Base-by-base conservation (phyloP, 2,113 vertebrate species). In the Periophthalmus modestus region DNA sequence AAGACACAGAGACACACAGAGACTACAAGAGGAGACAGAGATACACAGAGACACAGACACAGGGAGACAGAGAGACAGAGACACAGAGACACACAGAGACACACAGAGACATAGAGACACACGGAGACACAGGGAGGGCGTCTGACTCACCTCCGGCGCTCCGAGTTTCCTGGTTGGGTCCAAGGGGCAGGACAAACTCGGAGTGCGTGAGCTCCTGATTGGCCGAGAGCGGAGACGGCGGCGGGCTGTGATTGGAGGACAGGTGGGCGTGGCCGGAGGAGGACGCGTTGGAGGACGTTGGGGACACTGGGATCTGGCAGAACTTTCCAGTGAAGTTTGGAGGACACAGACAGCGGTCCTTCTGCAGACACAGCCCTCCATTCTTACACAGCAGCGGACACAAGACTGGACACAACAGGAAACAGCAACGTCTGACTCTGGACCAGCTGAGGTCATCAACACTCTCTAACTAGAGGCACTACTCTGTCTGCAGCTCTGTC, bases 301-400 rank as follows among this genome's bases (percentile, higher is more conserved):
- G 95, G 39, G 66, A 28, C 15, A 80, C 68, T 0, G n/a, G 95
- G 69, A 98, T 91, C 75, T 99, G 97, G 80, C 98, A 99, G 91
- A 98, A 98, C 88, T 96, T 98, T 3, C n/a, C 98, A 97, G 0
- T 96, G 98, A 98, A 97, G 87, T 90, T 95, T 15, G 95, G 84
- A 0, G 96, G 95, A 59, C 98, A 99, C 88, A 96, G 92, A 82
- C 98, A 99, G n/a, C 95, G 95, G 0, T 99, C 97, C 78, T 95
- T 94, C 82, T 96, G 96, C n/a, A 98, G 88, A 0, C 98, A 99
- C 66, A 96, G 87, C 1, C 98, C 98, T 48, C 98, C 98, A 0
- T 98, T 99, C 88, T 96, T 91, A 89, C 98, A 99, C 57, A 96
- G 92, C 87, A 99, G 94, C 69, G 96, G 96, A 81, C 98, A 99